phyloP scores from a whole-genome alignment of 2,113 vertebrate genomes.

The Semnornis frantzii region DNA sequence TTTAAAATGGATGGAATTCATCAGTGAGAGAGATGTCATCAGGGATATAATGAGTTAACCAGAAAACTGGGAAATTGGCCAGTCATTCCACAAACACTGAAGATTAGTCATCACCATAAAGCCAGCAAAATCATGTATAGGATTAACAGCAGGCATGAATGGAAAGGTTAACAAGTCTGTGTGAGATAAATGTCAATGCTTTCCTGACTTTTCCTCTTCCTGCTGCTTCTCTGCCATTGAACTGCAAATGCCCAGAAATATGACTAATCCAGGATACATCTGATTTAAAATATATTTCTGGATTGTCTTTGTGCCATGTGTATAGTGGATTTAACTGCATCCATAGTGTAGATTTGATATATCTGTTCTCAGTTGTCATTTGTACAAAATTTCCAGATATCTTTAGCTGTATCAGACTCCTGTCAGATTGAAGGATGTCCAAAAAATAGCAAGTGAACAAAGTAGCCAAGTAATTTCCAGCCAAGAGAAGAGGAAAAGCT shows the following conservation, averaged over 20 bases:
- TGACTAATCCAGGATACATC: background rate
- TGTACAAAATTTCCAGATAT: background rate
- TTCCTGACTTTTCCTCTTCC: background rate
- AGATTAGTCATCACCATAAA: background rate
- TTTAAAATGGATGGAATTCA: background rate
- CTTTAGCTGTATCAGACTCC: background rate
- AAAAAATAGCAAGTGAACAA: background rate
- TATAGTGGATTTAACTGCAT: background rate
- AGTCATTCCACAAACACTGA: background rate
- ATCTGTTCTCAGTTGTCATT: background rate
- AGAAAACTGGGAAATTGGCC: slow-evolving; percentile 13
- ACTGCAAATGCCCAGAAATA: background rate
- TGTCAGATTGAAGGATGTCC: background rate
- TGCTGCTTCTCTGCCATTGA: background rate
- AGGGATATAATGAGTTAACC: background rate
- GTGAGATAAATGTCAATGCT: background rate
- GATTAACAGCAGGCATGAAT: background rate
- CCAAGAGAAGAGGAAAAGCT: background rate
- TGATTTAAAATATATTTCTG: background rate
- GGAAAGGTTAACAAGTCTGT: background rate
- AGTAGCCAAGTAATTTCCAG: background rate
- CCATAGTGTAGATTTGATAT: background rate
- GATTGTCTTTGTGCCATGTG: background rate
- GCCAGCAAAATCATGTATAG: background rate
- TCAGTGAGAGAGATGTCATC: background rate